Evolutionary conservation across 2,113 vertebrate genomes (phyloP).

Genomic region (Campylorhamphus procurvoides): DNA sequence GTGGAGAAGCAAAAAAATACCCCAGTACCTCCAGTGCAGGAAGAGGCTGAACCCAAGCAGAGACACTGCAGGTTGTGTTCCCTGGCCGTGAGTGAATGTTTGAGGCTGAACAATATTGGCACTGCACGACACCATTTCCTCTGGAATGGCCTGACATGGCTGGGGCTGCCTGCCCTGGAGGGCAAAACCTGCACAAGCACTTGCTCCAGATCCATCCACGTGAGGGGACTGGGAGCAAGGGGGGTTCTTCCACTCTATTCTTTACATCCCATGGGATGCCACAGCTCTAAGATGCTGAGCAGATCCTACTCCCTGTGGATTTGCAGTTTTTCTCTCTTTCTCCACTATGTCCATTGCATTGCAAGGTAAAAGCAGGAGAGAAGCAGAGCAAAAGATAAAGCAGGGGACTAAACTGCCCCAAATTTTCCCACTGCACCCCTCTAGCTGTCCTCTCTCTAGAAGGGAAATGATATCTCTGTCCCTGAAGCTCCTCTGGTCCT

Average conservation of each 20-base stretch:
- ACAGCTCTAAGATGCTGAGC: background rate
- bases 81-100: background rate
- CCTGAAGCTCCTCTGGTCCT: background rate
- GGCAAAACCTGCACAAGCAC: background rate
- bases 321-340: background rate
- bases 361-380: background rate
- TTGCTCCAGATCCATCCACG: rapidly evolving
- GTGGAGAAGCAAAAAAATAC: background rate
- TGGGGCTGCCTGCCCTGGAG: background rate
- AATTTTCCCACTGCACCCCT: background rate
- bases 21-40: background rate
- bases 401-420: background rate
- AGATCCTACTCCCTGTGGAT: background rate
- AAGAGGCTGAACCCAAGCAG: background rate
- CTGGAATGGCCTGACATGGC: background rate
- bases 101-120: background rate
- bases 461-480: background rate
- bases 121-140: background rate
- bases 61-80: background rate
- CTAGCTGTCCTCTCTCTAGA: background rate
- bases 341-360: background rate
- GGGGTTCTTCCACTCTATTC: background rate
- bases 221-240: background rate
- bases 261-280: background rate
- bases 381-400: background rate